phyloP scores from a whole-genome alignment of 2,797 vertebrate species.

The Microcaecilia unicolor region DNA sequence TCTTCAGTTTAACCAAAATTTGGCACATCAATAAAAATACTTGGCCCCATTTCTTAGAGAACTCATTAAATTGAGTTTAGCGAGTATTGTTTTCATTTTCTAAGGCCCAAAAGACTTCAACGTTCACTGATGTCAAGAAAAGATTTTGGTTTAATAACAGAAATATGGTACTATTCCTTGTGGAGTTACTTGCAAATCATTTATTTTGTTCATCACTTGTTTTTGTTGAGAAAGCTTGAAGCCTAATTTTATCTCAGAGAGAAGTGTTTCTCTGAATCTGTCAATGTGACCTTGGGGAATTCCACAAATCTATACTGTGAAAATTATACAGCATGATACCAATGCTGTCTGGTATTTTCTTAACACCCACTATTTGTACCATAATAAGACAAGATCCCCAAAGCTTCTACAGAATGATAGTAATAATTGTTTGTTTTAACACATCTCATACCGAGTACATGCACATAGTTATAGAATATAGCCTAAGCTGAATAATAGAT shows the following conservation, averaged over 20 bases:
- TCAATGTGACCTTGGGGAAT: too few species aligned
- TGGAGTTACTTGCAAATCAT: background rate
- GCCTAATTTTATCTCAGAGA: slow-evolving; percentile 5
- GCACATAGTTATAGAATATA: too few species aligned
- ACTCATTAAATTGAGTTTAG: slow-evolving; percentile 2
- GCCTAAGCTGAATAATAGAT: too few species aligned
- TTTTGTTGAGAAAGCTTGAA: background rate
- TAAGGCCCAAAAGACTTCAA: background rate
- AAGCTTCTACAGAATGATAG: too few species aligned
- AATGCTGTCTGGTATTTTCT: background rate
- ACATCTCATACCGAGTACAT: too few species aligned
- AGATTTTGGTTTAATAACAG: background rate
- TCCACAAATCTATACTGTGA: background rate
- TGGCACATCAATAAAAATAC: background rate
- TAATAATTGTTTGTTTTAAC: too few species aligned
- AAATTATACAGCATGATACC: background rate
- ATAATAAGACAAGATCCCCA: too few species aligned
- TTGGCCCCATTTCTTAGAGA: background rate
- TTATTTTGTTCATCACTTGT: background rate
- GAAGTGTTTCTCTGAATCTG: background rate
- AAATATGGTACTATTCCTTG: background rate
- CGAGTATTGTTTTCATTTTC: background rate
- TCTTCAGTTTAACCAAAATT: background rate
- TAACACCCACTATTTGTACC: background rate
- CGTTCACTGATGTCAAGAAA: background rate